Evolutionary conservation across 2,888 invertebrate genomes (phyloP), one percentile per base, ranked within the genome.

Genomic region (Altica lythri): DNA sequence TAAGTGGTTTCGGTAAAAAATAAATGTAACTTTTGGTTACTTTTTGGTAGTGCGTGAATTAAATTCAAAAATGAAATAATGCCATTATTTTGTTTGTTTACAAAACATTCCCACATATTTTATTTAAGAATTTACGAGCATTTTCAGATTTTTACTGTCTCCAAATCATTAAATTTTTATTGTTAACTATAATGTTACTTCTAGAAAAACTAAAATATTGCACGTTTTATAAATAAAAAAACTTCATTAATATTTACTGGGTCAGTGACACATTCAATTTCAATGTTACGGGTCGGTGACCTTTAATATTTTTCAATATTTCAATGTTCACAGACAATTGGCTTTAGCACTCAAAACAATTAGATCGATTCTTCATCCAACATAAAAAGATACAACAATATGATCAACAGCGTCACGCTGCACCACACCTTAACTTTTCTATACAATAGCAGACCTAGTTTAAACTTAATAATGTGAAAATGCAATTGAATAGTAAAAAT

Each of bases 231-330:
- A 49, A 40, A 40, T 30, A 30, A 19, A 40, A 32, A 40, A 22
- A 32, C n/a, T 17, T 32, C 18, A 45, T 45, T 32, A 45, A 45
- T 32, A 16, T 45, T 45, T 16, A 45, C 17, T 49, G 40, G 48
- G 40, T 49, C 32, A 32, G 16, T 49, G 48, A 49, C 48, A 49
- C 40, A 40, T 40, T 32, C 10, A 32, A n/a, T 12, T 30, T 4
- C 10, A 30, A 22, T 40, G 40, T 40, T 40, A 32, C 10, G 16
- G 32, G 48, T 49, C 40, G 22, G 17, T 13, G 48, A 40, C 38
- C 48, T 18, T 16, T 47, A 40, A 48, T 40, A 48, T 40, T 48
- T 48, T 30, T 49, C 40, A 49, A 49, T 49, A 49, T 49, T 49
- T 49, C 32, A 32, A 32, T 16, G 32, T 40, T 40, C 40, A 49